phyloP scores from a whole-genome alignment of 2,888 invertebrate species.

The Dolichopus griseipennis region DNA sequence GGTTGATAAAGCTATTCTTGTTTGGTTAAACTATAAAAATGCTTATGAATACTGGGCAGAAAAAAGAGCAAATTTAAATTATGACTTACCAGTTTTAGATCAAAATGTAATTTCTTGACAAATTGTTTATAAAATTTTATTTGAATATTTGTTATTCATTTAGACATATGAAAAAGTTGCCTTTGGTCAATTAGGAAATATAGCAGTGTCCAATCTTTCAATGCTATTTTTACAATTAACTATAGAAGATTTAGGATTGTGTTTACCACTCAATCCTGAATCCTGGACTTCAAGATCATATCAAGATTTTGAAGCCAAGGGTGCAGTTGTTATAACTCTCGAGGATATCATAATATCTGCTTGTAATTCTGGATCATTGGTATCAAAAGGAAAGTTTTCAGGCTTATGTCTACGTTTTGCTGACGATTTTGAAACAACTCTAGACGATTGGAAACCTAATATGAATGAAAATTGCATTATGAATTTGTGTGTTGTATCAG shows the following conservation, averaged over 20 bases:
- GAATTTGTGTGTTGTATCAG: slow-evolving; percentile 95
- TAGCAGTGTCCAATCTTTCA: slow-evolving; percentile 72
- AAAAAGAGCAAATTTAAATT: slow-evolving; percentile 82
- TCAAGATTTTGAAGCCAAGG: slow-evolving; percentile 70
- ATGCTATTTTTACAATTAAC: slow-evolving; percentile 89
- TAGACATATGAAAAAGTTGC: slow-evolving; percentile 62
- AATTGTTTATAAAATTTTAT: background rate
- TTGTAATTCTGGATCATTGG: slow-evolving; percentile 90
- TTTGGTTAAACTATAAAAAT: slow-evolving; percentile 99
- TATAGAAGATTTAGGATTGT: slow-evolving; percentile 94
- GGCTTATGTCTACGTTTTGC: slow-evolving; percentile 91
- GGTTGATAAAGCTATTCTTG: slow-evolving; percentile 94
- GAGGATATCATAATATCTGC: slow-evolving; percentile 92
- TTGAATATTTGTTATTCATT: background rate
- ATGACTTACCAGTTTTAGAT: slow-evolving; percentile 65
- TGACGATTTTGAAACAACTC: slow-evolving; percentile 91
- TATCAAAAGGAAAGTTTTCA: slow-evolving; percentile 84
- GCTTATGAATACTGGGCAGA: slow-evolving; percentile 99
- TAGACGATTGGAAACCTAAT: slow-evolving; percentile 96
- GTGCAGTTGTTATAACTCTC: slow-evolving; percentile 90
- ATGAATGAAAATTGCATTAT: slow-evolving; percentile 66
- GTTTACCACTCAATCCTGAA: slow-evolving; percentile 78
- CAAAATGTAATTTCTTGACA: slow-evolving; percentile 19
- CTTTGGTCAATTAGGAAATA: slow-evolving; percentile 67
- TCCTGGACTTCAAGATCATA: slow-evolving; percentile 61